phyloP scores from a whole-genome alignment of 1,140 invertebrate genomes.

The Drosophila repleta region DNA sequence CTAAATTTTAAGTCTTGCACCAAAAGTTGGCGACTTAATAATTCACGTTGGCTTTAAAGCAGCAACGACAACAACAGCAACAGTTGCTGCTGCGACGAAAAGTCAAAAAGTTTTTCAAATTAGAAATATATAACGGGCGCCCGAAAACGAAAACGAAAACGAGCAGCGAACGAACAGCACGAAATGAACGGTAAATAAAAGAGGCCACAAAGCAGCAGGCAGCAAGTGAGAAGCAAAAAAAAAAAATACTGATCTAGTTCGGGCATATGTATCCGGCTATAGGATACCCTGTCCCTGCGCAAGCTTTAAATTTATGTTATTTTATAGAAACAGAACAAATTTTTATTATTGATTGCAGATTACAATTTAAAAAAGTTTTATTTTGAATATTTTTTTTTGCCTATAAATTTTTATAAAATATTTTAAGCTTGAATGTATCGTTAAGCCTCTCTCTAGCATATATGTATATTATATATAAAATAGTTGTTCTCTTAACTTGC shows the following conservation, averaged over 20 bases:
- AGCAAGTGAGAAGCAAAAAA: conserved; percentile 16
- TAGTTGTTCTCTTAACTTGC: too few relatives aligned
- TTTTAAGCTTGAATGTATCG: too few relatives aligned
- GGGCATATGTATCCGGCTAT: neutral
- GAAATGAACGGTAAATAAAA: conserved; percentile 65
- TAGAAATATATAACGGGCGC: conserved; percentile 22
- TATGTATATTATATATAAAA: too few relatives aligned
- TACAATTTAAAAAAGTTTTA: too few relatives aligned
- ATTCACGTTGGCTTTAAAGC: conserved; percentile 44
- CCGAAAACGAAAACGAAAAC: too few relatives aligned
- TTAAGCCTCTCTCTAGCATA: too few relatives aligned
- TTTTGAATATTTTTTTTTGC: too few relatives aligned
- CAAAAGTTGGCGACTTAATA: conserved; percentile 11
- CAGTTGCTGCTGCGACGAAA: conserved; percentile 26
- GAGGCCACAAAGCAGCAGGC: conserved; percentile 25
- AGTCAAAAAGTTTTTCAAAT: conserved; percentile 45
- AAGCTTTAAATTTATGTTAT: too few relatives aligned
- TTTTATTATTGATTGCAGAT: too few relatives aligned
- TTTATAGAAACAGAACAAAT: too few relatives aligned
- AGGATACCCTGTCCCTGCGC: neutral
- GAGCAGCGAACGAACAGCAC: conserved; percentile 21
- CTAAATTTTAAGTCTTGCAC: conserved; percentile 15
- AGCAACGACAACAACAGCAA: conserved; percentile 11
- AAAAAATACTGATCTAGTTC: conserved; percentile 4
- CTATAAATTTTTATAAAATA: too few relatives aligned